phyloP scores from a whole-genome alignment of 2,797 vertebrate species.

The Esox masquinongy region DNA sequence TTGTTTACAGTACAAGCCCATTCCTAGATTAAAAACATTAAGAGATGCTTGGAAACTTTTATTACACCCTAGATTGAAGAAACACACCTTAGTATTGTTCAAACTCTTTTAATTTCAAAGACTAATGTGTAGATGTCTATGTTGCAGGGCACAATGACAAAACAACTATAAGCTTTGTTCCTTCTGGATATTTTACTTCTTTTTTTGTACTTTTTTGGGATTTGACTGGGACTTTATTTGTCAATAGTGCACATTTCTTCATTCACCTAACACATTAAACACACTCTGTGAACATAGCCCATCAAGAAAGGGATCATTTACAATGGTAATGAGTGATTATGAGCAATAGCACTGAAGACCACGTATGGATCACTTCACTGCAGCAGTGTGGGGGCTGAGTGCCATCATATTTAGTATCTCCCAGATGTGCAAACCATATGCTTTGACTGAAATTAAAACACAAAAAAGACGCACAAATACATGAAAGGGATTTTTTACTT shows the following conservation, averaged over 20 bases:
- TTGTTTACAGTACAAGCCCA: conserved; percentile 3
- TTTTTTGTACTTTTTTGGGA: background rate
- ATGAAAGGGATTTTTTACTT: conserved; percentile 93
- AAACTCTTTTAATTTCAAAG: conserved; percentile 3
- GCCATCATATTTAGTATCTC: conserved; percentile 80
- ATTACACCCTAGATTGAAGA: conserved; percentile 1
- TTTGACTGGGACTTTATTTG: background rate
- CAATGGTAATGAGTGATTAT: conserved; percentile 71
- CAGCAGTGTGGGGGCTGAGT: conserved; percentile 51
- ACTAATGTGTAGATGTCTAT: background rate
- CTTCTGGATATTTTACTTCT: background rate
- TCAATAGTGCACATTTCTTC: conserved; percentile 28
- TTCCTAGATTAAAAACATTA: conserved; percentile 15
- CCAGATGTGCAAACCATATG: conserved; percentile 93
- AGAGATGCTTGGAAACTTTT: conserved; percentile 28
- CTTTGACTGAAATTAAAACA: conserved; percentile 85
- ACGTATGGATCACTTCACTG: conserved; percentile 76
- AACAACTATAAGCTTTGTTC: conserved; percentile 14
- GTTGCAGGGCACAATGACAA: conserved; percentile 9
- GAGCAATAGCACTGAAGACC: conserved; percentile 71
- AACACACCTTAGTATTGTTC: conserved; percentile 18
- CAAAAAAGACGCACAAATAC: conserved; percentile 81
- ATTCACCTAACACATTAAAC: conserved; percentile 20
- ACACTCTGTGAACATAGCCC: conserved; percentile 45
- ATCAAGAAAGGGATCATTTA: conserved; percentile 58